Percentiles rank a stretch among this genome's conserved stretches.
Evolutionary conservation across 1,140 invertebrate genomes (phyloP).

Genomic region (Stenopsyche tienmushanensis): DNA sequence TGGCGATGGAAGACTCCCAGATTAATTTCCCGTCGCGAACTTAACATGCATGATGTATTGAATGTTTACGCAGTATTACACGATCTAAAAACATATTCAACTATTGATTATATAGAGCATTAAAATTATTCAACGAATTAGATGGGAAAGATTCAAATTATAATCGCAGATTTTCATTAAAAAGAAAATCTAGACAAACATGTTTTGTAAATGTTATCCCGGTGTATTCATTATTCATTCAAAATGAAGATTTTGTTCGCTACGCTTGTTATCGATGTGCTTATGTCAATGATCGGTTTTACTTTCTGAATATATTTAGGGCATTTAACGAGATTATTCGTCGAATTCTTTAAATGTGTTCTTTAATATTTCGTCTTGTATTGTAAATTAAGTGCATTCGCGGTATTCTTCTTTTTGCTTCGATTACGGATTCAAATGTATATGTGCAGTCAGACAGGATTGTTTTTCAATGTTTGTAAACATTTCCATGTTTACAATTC

Average conservation of each 20-base stretch:
- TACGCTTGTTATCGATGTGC: neutral
- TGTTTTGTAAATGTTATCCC: conserved; percentile 13
- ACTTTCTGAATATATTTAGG: neutral
- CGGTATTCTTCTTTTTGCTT: neutral
- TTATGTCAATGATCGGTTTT: neutral
- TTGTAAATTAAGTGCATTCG: neutral
- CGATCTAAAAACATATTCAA: neutral
- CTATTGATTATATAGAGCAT: too few species aligned
- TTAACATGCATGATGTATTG: neutral
- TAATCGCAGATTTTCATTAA: neutral
- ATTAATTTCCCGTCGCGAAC: too few species aligned
- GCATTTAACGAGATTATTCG: neutral
- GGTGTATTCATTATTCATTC: conserved; percentile 12
- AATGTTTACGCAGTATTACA: neutral
- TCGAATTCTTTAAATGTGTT: neutral
- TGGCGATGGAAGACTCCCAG: too few species aligned
- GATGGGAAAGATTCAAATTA: too few species aligned
- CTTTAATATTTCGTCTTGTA: neutral
- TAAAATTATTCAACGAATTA: too few species aligned
- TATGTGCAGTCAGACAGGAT: too few species aligned
- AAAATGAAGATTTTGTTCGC: neutral
- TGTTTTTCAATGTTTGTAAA: too few species aligned
- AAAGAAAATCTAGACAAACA: conserved; percentile 11
- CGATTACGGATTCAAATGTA: neutral
- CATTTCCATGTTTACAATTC: too few species aligned